These are phyloP conservation scores for Pseudochirops corinnae DNA, from an alignment of 2,797 vertebrate genomes.

Conservation along the genomic window DNA sequence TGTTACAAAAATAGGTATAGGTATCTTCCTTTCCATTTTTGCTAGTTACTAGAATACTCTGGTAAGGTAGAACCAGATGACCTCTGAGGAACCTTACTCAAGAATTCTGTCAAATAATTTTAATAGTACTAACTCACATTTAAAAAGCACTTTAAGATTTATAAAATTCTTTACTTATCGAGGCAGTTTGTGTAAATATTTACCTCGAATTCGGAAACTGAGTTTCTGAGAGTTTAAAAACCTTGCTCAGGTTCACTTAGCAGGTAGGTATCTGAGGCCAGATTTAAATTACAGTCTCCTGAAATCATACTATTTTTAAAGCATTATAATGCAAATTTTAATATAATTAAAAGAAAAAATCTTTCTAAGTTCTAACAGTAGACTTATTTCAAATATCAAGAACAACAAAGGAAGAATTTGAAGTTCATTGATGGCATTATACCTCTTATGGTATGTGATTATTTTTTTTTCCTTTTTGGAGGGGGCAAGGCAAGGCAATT, in stretches of 20 bases:
- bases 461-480: too few species aligned
- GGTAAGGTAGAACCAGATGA: not conserved
- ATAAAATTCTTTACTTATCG: not conserved
- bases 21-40: not conserved
- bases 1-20: not conserved
- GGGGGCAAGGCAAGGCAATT: too few species aligned
- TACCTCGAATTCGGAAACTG: not conserved
- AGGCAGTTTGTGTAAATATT: not conserved
- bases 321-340: slow-evolving; percentile 48
- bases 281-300: slow-evolving; percentile 4
- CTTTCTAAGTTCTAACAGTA: slow-evolving; percentile 43
- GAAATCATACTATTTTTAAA: slow-evolving; percentile 10
- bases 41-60: not conserved
- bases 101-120: not conserved
- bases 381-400: slow-evolving; percentile 60
- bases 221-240: not conserved
- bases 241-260: not conserved
- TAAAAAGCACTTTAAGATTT: not conserved
- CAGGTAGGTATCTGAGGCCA: not conserved
- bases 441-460: slow-evolving; percentile 25
- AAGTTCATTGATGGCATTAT: slow-evolving; percentile 55
- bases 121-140: not conserved
- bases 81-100: not conserved
- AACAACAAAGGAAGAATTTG: slow-evolving; percentile 52
- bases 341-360: slow-evolving; percentile 4